A percentile compares a stretch with the other conserved stretches of the same genome.
Conservation (phyloP, 2,113 vertebrate genomes). For the Gallinago media region DNA sequence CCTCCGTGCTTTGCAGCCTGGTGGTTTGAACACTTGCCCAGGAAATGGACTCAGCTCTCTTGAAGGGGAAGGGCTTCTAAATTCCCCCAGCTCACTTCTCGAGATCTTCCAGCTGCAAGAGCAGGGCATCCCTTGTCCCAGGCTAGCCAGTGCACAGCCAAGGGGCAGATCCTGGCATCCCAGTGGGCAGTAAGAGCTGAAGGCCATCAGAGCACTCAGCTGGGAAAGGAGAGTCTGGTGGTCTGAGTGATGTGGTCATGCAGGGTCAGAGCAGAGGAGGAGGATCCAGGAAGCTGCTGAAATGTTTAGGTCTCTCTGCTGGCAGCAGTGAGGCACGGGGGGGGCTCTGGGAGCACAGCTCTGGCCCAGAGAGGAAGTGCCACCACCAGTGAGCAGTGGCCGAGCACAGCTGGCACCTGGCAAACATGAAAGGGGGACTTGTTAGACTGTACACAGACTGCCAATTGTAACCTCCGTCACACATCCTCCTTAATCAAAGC, state of each 20-base stretch:
- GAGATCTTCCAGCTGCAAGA: not conserved
- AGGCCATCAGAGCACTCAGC: not conserved
- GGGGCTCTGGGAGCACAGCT: not conserved
- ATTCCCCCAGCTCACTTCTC: rapidly evolving
- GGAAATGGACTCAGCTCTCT: not conserved
- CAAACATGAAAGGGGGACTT: not conserved
- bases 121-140: not conserved
- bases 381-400: not conserved
- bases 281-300: not conserved
- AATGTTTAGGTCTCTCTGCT: not conserved
- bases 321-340: not conserved
- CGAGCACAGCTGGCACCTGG: conserved; percentile 47
- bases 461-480: not conserved
- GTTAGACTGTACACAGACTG: not conserved
- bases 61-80: not conserved
- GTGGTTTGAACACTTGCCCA: not conserved
- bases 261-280: not conserved
- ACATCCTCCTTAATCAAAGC: not conserved
- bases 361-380: not conserved
- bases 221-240: not conserved
- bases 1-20: rapidly evolving
- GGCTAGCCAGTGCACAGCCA: not conserved
- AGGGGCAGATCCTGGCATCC: not conserved
- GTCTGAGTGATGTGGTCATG: not conserved
- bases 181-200: not conserved